A percentile compares a stretch with the other conserved stretches of the same genome.
Evolutionary conservation across 2,113 vertebrate genomes (phyloP).

Genomic region (Aplodontia rufa): DNA sequence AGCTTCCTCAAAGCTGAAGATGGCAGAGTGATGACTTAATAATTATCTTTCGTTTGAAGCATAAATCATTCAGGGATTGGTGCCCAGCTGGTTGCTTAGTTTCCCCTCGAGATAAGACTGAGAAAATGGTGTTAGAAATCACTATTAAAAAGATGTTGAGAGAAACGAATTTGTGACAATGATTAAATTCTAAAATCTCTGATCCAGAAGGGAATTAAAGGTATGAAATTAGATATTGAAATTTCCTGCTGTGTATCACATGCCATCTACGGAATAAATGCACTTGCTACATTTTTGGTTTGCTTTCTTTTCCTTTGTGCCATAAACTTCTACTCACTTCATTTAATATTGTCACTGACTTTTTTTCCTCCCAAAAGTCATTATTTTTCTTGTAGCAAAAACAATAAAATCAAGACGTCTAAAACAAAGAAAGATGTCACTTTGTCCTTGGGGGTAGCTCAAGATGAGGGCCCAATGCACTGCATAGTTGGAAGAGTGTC

Average conservation of each 20-base stretch:
- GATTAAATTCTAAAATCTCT: conserved; percentile 22
- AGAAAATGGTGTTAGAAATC: background rate
- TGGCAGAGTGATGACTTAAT: background rate
- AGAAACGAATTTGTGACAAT: conserved; percentile 9
- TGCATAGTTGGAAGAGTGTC: background rate
- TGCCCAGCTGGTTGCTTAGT: background rate
- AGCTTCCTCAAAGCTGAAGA: conserved; percentile 4
- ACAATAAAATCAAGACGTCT: background rate
- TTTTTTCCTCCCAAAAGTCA: background rate
- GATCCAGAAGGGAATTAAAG: conserved; percentile 28
- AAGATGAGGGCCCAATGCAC: background rate
- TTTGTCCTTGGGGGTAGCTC: background rate
- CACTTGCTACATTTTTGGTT: background rate
- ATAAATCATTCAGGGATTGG: background rate
- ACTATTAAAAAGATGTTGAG: background rate
- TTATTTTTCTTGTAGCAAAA: background rate
- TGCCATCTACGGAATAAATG: background rate
- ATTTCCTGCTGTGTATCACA: background rate
- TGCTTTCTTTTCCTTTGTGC: background rate
- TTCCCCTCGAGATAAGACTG: background rate
- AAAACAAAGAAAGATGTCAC: background rate
- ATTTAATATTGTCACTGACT: background rate
- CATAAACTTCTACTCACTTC: background rate
- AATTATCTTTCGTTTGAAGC: background rate
- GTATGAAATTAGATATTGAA: conserved; percentile 14